Base-by-base conservation (phyloP, 2,888 invertebrate species). In the Mythimna ferrago region DNA sequence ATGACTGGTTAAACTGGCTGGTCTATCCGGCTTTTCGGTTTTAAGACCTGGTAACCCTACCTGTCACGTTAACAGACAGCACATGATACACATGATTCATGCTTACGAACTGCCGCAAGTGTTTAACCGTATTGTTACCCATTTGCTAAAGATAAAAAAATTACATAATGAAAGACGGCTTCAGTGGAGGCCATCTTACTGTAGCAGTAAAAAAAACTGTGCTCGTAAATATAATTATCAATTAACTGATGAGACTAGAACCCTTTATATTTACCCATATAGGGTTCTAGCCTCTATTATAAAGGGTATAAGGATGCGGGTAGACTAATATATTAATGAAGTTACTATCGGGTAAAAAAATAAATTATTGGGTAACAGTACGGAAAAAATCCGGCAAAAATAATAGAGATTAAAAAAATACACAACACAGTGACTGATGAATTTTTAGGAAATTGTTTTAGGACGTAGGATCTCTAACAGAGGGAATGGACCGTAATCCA, bases 31-130 rank as follows among this genome's bases (percentile, higher is more conserved):
- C 14, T 44, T 44, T 44, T 44, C 44, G 5, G 5, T 44, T 48
- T 48, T 6, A 48, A 48, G 2, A 48, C 48, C 48, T 48, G 48
- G 16, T 16, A 16, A 48, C 48, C 16, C 16, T 48, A 76, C 61
- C 70, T 61, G 57, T 51, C 63, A 68, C n/a, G 48, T 53, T 58
- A 56, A 65, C 57, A 61, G 41, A 35, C 56, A 66, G 64, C 81
- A 83, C 51, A 76, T 83, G 83, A 69, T 41, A 78, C 86, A 86
- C 70, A 44, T 48, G 87, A 81, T 73, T 56, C 53, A 71, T 74
- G 54, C 66, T 78, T 78, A 76, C 57, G n/a, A 68, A 60, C 69
- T 54, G 63, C 51, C 41, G 7, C 53, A 66, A 53, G 57, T 74
- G 58, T 56, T 67, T 6, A 10, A 57, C 10, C 62, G 19, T 41